A percentile compares a stretch with the other conserved stretches of the same genome.
These are phyloP conservation scores for Tetrao urogallus DNA, from an alignment of 2,113 vertebrate genomes.

Conservation along the genomic window DNA sequence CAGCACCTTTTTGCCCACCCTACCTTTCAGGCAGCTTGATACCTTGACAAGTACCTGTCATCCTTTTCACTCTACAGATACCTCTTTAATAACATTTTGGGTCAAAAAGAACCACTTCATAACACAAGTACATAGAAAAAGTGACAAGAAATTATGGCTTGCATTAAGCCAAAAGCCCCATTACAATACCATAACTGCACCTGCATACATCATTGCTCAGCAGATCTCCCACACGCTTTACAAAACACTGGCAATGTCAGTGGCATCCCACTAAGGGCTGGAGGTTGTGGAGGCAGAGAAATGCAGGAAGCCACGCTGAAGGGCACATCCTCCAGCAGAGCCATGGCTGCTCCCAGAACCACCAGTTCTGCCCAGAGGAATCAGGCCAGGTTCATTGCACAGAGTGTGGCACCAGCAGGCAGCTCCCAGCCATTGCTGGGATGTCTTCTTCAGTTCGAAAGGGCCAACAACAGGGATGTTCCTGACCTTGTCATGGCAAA, in stretches of 20 bases:
- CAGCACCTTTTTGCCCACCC: background rate
- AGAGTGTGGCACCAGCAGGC: background rate
- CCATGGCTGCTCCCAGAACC: background rate
- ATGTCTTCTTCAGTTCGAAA: background rate
- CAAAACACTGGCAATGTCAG: background rate
- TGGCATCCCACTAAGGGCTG: fast-evolving
- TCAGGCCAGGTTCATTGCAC: fast-evolving
- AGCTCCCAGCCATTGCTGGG: background rate
- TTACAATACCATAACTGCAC: background rate
- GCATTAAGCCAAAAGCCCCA: background rate
- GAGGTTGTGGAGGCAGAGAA: fast-evolving
- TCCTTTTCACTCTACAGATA: background rate
- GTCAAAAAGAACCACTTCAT: background rate
- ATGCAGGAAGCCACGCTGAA: background rate
- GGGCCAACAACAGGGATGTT: background rate
- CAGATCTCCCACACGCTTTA: background rate
- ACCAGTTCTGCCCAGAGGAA: background rate
- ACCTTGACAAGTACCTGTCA: background rate
- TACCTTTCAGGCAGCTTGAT: background rate
- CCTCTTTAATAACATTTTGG: background rate
- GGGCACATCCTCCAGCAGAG: background rate
- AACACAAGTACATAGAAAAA: background rate
- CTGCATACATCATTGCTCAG: background rate
- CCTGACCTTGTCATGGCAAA: background rate
- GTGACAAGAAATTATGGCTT: background rate